These are phyloP conservation scores for Crotalus helleri DNA, from an alignment of 2,113 vertebrate genomes.

Conservation along the genomic window DNA sequence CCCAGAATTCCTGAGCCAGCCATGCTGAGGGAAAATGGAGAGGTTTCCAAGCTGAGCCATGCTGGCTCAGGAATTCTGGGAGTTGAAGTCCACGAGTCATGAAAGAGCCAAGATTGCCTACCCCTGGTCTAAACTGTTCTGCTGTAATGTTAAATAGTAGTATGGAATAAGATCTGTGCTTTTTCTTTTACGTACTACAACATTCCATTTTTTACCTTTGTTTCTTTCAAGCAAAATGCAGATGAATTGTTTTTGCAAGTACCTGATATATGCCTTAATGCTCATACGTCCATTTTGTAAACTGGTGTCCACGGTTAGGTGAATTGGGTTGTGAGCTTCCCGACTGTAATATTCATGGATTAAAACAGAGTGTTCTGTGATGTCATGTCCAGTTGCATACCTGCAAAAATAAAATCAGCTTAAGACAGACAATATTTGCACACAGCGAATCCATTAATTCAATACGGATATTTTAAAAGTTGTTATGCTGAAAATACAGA, in stretches of 20 bases:
- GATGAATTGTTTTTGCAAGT: not conserved
- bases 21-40: too few relatives aligned
- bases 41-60: too few relatives aligned
- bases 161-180: not conserved
- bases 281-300: conserved; percentile 95
- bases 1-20: too few relatives aligned
- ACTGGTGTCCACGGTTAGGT: conserved; percentile 91
- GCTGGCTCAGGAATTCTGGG: too few relatives aligned
- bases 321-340: conserved; percentile 92
- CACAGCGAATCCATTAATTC: not conserved
- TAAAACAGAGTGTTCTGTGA: conserved; percentile 96
- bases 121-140: not conserved
- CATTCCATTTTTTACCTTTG: not conserved
- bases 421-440: not conserved
- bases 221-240: not conserved
- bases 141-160: not conserved
- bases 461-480: not conserved
- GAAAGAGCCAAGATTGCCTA: too few relatives aligned
- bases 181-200: not conserved
- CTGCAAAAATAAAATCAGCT: conserved; percentile 59
- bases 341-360: conserved; percentile 99
- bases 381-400: conserved; percentile 97
- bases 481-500: not conserved
- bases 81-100: too few relatives aligned
- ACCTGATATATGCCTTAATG: conserved; percentile 98